Conservation (phyloP, 1,140 invertebrate genomes). For the Cyrtorhinus lividipennis region DNA sequence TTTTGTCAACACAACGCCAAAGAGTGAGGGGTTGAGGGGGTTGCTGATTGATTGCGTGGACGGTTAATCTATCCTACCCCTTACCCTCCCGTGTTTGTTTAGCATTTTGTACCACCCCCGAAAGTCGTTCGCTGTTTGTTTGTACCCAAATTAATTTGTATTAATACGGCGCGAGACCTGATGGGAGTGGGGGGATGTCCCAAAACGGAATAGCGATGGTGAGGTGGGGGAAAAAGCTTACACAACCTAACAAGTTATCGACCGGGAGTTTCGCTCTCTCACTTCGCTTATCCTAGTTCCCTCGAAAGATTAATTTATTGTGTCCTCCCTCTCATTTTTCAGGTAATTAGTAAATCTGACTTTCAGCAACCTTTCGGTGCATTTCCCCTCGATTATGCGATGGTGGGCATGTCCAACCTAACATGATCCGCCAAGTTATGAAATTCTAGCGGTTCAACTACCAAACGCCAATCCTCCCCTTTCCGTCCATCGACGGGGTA, state of each 20-base stretch:
- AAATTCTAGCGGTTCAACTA: neutral
- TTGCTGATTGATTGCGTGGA: slow-evolving; percentile 17
- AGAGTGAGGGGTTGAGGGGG: neutral
- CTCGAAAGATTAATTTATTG: slow-evolving; percentile 17
- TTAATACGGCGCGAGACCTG: slow-evolving; percentile 13
- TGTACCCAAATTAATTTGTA: slow-evolving; percentile 19
- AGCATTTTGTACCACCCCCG: slow-evolving; percentile 17
- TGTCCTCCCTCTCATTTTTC: neutral
- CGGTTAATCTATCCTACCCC: slow-evolving; percentile 7
- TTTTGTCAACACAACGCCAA: slow-evolving; percentile 7
- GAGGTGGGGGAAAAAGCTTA: neutral
- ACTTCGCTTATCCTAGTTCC: neutral
- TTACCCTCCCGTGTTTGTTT: slow-evolving; percentile 11
- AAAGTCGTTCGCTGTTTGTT: slow-evolving; percentile 14
- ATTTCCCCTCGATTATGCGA: neutral
- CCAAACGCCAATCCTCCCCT: neutral
- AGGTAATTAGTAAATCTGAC: neutral
- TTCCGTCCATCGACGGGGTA: neutral
- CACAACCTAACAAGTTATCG: slow-evolving; percentile 18
- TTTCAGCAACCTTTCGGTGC: neutral
- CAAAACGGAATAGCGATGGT: no score
- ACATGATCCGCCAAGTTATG: neutral
- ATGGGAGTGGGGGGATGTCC: neutral
- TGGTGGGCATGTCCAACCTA: neutral
- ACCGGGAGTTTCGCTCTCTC: neutral